Base-by-base conservation (phyloP, 37 sponge, comb jelly and placozoan species). In the Hexactinellida sp. region DNA sequence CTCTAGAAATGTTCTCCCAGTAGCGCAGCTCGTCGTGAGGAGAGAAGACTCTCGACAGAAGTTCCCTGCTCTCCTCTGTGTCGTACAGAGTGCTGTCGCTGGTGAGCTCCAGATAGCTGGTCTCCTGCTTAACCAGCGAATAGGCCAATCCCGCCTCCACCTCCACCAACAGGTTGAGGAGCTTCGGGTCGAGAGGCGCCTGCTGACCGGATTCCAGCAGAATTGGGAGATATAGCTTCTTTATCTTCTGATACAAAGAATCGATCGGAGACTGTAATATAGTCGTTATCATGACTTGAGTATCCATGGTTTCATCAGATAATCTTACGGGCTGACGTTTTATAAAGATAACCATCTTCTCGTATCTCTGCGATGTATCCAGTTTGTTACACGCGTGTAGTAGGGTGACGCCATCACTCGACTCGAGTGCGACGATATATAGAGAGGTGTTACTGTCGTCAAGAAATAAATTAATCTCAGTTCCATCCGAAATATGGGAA, bases 11-110 rank as follows among this genome's bases (percentile, higher is more conserved):
- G 28, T 94, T 91, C 24, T 54, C 88, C 99, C 99, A 97, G 85
- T 87, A 95, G n/a, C 91, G 88, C 54, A 87, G 91, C 82, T 98
- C 99, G 63, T 97, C 99, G 13, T 84, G 37, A 30, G 91, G 90
- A 36, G 91, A 90, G 0, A 94, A 89, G 28, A 96, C 89, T 5
- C 90, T 88, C 28, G 55, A 63, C 1, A 88, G 37, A 30, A 0
- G 37, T 37, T 84, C 54, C 36, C 25, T 63, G 54, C 38, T 28
- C 37, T 84, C 84, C 36, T 54, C 84, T 39, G 41, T 32, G n/a
- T 23, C 36, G 37, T 54, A 83, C 9, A 16, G 13, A 47, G 9
- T 47, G 3, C 28, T 7, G 3, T 63, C 76, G 13, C 3, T 28
- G 13, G 30, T 32, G 3, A 23, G 3, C 3, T 28, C 76, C 3